Evolutionary conservation across 2,888 invertebrate species (phyloP), one percentile per base, ranked within the genome.

Genomic region (Phasia obesa): DNA sequence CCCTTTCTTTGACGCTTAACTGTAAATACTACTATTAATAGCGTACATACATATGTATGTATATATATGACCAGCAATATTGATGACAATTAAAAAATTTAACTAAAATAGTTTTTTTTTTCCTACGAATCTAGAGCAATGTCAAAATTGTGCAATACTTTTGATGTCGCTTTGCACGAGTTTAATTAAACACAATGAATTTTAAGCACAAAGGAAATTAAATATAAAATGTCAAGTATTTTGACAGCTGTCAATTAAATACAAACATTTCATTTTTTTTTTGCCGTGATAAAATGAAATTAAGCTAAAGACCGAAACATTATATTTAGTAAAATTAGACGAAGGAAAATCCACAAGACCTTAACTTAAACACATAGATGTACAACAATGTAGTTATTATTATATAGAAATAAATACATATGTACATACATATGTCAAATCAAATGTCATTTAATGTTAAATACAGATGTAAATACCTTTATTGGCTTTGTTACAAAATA

Each of bases 51-150:
- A 11, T n/a, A n/a, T n/a, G n/a, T n/a, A n/a, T n/a, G n/a, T n/a
- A n/a, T n/a, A 35, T 11, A 35, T 35, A 11, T 81, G 81, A 44
- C 57, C 49, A 76, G 57, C 31, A 69, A 77, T 77, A 81, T 81
- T 77, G 77, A 77, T 82, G 74, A 82, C 82, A 78, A 82, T 82
- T 78, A 82, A 82, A 81, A 42, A 60, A 60, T 17, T 51, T 9
- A 53, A 25, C 3, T 0, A 17, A 2, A 51, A 53, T 17, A 42
- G 1, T 35, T 42, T 65, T 25, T 35, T 27, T 44, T 65, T 59
- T 51, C 1, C 23, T 9, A 49, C n/a, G 62, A 49, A 80, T 62
- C 55, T 75, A 65, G 79, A 47, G 53, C 79, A 80, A 80, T 74
- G 79, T 80, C 74, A 69, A 67, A 67, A 62, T 80, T 80, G 51